A percentile compares a stretch with the other conserved stretches of the same genome.
Conservation (phyloP, 2,888 invertebrate species). For the Dromius quadrimaculatus region DNA sequence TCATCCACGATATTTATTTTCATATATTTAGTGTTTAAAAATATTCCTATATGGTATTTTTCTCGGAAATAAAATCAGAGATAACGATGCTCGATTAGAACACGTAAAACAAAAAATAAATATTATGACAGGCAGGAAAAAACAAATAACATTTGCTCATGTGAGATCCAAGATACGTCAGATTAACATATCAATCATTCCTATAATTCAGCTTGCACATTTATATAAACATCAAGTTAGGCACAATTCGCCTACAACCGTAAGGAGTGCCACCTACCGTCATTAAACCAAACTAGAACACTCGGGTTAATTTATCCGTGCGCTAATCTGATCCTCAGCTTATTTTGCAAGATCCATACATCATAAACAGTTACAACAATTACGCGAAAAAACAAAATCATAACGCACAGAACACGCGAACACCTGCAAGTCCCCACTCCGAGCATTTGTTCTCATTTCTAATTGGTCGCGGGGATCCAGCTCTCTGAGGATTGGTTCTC, state of each 20-base stretch:
- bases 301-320: constrained; percentile 44
- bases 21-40: too few species aligned
- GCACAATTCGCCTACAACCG: constrained; percentile 31
- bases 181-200: constrained; percentile 52
- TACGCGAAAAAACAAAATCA: constrained; percentile 25
- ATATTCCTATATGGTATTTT: too few species aligned
- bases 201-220: constrained; percentile 41
- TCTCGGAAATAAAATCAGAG: constrained; percentile 12
- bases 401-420: constrained; percentile 45
- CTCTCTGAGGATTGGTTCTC: constrained; percentile 61
- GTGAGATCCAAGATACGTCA: constrained; percentile 49
- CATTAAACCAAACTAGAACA: constrained; percentile 45
- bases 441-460: background rate
- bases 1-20: too few species aligned
- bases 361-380: constrained; percentile 48
- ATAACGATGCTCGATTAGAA: constrained; percentile 10
- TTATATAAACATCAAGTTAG: constrained; percentile 26
- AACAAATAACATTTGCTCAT: constrained; percentile 33
- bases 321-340: constrained; percentile 44
- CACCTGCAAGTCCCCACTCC: constrained; percentile 48
- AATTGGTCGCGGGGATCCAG: constrained; percentile 47
- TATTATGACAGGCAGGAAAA: constrained; percentile 20
- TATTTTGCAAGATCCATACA: constrained; percentile 42
- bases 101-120: constrained; percentile 14
- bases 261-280: constrained; percentile 41